A percentile compares a stretch with the other conserved stretches of the same genome.
These are phyloP conservation scores for Rhabdophis nuchalis DNA, from an alignment of 2,797 vertebrate genomes.

Conservation along the genomic window DNA sequence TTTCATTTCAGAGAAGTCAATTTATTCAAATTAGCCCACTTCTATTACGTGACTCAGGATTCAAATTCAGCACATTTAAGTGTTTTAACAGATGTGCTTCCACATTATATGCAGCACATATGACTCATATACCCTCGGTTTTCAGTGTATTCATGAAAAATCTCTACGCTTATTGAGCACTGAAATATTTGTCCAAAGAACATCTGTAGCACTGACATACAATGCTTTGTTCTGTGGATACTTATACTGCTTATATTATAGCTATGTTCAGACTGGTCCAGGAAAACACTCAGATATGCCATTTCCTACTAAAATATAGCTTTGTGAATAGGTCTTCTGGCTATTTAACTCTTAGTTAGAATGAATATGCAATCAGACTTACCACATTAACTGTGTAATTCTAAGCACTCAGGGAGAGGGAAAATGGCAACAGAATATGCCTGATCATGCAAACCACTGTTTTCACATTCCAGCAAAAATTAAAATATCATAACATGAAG, in stretches of 20 bases:
- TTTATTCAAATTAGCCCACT: not conserved
- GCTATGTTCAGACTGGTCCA: not conserved
- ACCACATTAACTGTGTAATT: not conserved
- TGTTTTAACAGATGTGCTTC: not conserved
- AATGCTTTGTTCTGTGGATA: not conserved
- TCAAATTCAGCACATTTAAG: not conserved
- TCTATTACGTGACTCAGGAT: not conserved
- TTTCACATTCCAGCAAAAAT: slow-evolving; percentile 49
- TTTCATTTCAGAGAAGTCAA: not conserved
- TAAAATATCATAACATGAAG: slow-evolving; percentile 71
- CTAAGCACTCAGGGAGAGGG: slow-evolving; percentile 2
- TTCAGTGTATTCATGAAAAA: not conserved
- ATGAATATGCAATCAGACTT: not conserved
- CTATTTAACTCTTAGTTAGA: accelerated
- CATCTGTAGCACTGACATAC: not conserved
- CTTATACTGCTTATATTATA: not conserved
- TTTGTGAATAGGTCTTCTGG: not conserved
- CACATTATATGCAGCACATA: not conserved
- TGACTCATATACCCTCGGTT: not conserved
- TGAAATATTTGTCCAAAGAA: not conserved
- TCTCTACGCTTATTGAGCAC: not conserved
- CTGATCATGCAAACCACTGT: not conserved
- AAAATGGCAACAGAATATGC: slow-evolving; percentile 26
- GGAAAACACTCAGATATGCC: not conserved
- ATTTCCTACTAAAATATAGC: not conserved